Percentiles rank a stretch among this genome's conserved stretches.
Evolutionary conservation across 1,140 invertebrate genomes (phyloP).

Genomic region (Bombus terrestris): DNA sequence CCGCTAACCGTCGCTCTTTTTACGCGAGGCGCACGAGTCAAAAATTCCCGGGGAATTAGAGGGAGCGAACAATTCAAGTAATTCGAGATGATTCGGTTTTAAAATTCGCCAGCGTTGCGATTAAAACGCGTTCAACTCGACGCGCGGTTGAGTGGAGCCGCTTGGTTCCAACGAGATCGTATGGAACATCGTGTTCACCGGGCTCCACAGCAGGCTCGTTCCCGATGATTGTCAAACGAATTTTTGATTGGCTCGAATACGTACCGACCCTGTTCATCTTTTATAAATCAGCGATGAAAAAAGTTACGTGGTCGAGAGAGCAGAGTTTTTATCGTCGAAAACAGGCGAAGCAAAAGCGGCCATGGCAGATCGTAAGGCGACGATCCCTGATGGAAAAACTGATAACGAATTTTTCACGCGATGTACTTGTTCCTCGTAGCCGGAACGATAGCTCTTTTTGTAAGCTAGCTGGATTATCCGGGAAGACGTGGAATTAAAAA

Average conservation of each 20-base stretch:
- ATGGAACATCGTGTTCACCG: background rate
- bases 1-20: background rate
- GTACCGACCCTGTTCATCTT: background rate
- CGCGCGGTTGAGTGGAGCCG: background rate
- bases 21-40: too few relatives aligned
- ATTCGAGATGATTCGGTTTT: background rate
- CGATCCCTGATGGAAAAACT: background rate
- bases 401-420: slow-evolving; percentile 11
- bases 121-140: background rate
- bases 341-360: background rate
- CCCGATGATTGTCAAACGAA: background rate
- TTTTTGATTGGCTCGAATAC: background rate
- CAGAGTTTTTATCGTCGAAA: background rate
- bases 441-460: background rate
- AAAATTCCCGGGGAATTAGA: background rate
- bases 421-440: background rate
- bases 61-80: background rate
- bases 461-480: slow-evolving; percentile 10
- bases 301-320: background rate
- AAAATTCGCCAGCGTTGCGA: too few relatives aligned
- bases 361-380: background rate
- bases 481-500: slow-evolving; percentile 9
- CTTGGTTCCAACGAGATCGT: background rate
- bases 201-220: background rate
- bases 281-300: background rate